A percentile compares a stretch with the other conserved stretches of the same genome.
These are phyloP conservation scores for Pseudomugil gertrudae DNA, from an alignment of 2,797 vertebrate genomes.

Conservation along the genomic window DNA sequence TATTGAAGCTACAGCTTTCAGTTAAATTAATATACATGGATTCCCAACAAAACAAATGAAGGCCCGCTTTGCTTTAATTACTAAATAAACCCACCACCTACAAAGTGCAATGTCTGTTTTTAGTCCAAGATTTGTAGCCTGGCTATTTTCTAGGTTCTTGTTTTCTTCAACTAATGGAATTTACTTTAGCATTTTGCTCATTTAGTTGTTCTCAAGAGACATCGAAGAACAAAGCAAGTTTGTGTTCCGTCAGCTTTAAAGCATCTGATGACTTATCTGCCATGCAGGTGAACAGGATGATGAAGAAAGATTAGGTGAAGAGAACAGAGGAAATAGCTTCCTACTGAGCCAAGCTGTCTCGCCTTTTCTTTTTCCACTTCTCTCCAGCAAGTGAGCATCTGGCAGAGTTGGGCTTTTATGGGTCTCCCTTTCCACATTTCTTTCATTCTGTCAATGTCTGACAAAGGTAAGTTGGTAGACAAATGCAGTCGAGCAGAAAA, in stretches of 20 bases:
- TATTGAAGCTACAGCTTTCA: constrained; percentile 15
- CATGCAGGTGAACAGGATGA: constrained; percentile 33
- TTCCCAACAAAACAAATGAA: constrained; percentile 39
- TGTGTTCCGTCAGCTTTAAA: constrained; percentile 30
- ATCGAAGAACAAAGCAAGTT: constrained; percentile 12
- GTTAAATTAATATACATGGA: constrained; percentile 35
- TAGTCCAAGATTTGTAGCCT: constrained; percentile 10
- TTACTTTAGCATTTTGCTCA: constrained; percentile 37
- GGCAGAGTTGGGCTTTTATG: constrained; percentile 46
- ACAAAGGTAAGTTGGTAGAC: constrained; percentile 66
- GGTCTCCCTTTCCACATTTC: constrained; percentile 46
- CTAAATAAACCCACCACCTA: constrained; percentile 42
- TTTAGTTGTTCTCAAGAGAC: constrained; percentile 31
- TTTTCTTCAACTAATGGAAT: constrained; percentile 29
- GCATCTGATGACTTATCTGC: constrained; percentile 26
- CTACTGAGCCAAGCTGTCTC: constrained; percentile 28
- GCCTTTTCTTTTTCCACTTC: constrained; percentile 55
- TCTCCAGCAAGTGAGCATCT: constrained; percentile 60
- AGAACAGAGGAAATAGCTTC: constrained; percentile 30
- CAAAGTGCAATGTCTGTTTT: constrained; percentile 37
- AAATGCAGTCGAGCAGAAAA: constrained; percentile 69
- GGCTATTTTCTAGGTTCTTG: constrained; percentile 24
- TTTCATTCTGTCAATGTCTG: constrained; percentile 37
- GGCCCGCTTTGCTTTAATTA: constrained; percentile 49
- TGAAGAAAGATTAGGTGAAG: constrained; percentile 42